Percentiles rank a stretch among this genome's conserved stretches.
Evolutionary conservation across 2,113 vertebrate genomes (phyloP).

Genomic region (Aythya baeri): DNA sequence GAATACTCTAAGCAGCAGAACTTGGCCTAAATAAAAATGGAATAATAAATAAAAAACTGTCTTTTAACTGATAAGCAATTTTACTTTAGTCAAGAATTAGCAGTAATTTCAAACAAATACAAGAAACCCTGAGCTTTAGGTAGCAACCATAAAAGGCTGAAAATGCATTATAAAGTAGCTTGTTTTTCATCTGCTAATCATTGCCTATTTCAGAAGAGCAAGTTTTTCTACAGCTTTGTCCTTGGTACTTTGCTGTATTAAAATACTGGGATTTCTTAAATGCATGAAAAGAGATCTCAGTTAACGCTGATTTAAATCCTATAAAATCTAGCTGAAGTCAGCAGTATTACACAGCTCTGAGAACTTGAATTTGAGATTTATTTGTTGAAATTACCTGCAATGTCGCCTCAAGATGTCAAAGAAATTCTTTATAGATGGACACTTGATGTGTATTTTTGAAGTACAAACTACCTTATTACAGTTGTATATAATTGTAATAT

Average conservation of each 20-base stretch:
- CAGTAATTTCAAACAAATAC: not conserved
- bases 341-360: not conserved
- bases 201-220: not conserved
- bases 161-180: not conserved
- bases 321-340: not conserved
- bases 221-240: not conserved
- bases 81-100: not conserved
- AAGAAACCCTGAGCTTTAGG: not conserved
- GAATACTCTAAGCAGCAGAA: not conserved
- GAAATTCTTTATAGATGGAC: not conserved
- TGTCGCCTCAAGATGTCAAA: not conserved
- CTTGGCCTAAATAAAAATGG: not conserved
- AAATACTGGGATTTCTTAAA: not conserved
- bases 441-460: not conserved
- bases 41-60: not conserved
- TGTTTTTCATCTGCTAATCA: not conserved
- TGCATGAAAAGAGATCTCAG: not conserved
- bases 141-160: not conserved
- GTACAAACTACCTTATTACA: not conserved
- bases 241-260: not conserved
- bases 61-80: constrained; percentile 2
- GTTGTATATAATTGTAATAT: not conserved
- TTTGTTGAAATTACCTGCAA: not conserved
- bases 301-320: not conserved
- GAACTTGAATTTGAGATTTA: not conserved